Percentiles rank a stretch among this genome's conserved stretches.
These are phyloP conservation scores for Tylochromis polylepis DNA, from an alignment of 2,113 vertebrate species.

Conservation along the genomic window DNA sequence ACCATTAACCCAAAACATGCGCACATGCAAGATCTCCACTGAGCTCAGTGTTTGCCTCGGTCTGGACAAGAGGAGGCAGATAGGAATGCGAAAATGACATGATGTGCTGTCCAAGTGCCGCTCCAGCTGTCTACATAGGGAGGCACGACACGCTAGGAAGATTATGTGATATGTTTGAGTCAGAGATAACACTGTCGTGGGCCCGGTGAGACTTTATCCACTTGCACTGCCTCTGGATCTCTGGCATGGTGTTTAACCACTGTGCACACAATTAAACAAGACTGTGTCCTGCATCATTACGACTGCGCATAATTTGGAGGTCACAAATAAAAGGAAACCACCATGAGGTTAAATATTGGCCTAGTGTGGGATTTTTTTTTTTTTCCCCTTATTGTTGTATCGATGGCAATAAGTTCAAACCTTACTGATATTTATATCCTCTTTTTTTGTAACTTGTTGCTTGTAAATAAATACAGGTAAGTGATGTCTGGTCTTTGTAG, in stretches of 20 bases:
- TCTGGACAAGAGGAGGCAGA: background rate
- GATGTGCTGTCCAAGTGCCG: background rate
- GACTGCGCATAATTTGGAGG: background rate
- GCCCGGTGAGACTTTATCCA: background rate
- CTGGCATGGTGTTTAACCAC: background rate
- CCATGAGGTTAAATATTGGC: background rate
- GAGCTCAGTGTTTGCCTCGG: background rate
- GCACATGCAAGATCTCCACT: background rate
- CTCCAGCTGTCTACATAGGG: background rate
- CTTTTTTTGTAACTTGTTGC: background rate
- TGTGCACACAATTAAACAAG: background rate
- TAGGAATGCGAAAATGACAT: background rate
- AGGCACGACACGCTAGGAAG: background rate
- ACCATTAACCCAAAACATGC: constrained; percentile 12
- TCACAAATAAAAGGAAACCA: background rate
- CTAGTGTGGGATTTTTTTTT: background rate
- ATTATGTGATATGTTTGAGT: constrained; percentile 1
- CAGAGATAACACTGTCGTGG: background rate
- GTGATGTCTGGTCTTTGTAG: background rate
- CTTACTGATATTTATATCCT: background rate
- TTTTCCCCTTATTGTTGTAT: background rate
- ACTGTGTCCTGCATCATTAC: background rate
- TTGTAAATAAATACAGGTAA: background rate
- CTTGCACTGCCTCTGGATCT: background rate
- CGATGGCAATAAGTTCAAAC: background rate